Conservation (phyloP, 2,888 invertebrate species). For the Clanis bilineata region DNA sequence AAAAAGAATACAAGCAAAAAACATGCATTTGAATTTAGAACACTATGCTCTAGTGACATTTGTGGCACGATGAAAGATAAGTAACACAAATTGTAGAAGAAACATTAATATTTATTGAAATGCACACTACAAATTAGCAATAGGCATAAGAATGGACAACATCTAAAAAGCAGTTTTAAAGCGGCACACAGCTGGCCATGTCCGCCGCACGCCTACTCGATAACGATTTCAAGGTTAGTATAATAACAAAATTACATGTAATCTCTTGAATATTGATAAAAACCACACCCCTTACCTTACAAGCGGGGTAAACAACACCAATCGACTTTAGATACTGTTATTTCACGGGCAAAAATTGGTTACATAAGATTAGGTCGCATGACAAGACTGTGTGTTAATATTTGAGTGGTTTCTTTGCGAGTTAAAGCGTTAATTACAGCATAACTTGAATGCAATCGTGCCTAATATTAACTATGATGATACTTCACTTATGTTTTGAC, state of each 20-base stretch:
- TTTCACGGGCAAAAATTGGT: conserved; percentile 67
- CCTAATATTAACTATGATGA: conserved; percentile 50
- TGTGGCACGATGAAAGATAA: not conserved
- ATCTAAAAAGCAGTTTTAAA: conserved; percentile 22
- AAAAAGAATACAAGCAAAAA: not conserved
- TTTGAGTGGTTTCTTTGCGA: conserved; percentile 44
- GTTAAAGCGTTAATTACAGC: conserved; percentile 62
- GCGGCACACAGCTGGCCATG: conserved; percentile 29
- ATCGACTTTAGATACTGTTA: conserved; percentile 57
- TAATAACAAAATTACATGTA: conserved; percentile 35
- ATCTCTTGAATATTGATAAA: conserved; percentile 34
- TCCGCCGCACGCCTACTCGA: conserved; percentile 43
- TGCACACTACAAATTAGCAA: not conserved
- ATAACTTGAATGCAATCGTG: conserved; percentile 51
- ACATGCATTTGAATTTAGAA: not conserved
- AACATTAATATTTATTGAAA: not conserved
- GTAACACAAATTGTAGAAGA: not conserved
- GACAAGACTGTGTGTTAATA: conserved; percentile 60
- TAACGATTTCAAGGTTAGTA: conserved; percentile 59
- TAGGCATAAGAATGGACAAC: conserved; percentile 9
- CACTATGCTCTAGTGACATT: not conserved
- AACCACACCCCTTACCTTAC: conserved; percentile 66
- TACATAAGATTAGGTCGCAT: conserved; percentile 76
- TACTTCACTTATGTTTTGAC: conserved; percentile 73
- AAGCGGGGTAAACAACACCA: conserved; percentile 63